These are phyloP conservation scores for Vespertilio murinus DNA, from an alignment of 2,797 vertebrate species.

Conservation along the genomic window DNA sequence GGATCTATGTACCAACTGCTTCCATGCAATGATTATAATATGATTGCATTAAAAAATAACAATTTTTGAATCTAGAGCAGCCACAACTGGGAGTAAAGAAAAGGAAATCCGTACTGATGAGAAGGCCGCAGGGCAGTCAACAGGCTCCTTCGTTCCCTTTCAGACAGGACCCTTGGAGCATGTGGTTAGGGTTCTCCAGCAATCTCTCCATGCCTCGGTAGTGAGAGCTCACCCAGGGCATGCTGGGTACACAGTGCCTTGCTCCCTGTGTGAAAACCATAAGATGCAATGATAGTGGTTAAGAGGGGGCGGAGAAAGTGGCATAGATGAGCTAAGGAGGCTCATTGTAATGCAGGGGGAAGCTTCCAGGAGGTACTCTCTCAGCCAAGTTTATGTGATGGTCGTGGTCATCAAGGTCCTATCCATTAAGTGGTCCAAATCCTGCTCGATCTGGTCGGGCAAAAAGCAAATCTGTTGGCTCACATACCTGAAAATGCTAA, in stretches of 20 bases:
- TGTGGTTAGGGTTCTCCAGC: not conserved
- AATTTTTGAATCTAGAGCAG: not conserved
- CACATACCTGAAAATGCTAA: not conserved
- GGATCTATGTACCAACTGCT: not conserved
- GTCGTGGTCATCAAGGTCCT: not conserved
- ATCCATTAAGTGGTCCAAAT: not conserved
- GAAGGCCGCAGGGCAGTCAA: not conserved
- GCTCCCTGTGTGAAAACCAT: not conserved
- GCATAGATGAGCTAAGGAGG: not conserved
- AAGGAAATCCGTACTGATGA: not conserved
- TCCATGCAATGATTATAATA: not conserved
- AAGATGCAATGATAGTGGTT: not conserved
- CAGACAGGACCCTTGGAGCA: not conserved
- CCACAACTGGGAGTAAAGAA: not conserved
- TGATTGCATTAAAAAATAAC: not conserved
- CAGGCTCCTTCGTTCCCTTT: not conserved
- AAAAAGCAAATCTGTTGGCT: not conserved
- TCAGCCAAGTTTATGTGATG: not conserved
- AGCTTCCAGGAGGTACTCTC: not conserved
- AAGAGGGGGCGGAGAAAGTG: not conserved
- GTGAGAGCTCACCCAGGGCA: not conserved
- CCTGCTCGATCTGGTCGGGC: not conserved
- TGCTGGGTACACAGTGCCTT: too few relatives aligned
- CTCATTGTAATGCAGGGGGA: not conserved
- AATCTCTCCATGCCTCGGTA: not conserved